Conservation (phyloP, 30 jellyfish, hydroid and myxozoan genomes). For the Aurelia aurita complex sp. Pacific region DNA sequence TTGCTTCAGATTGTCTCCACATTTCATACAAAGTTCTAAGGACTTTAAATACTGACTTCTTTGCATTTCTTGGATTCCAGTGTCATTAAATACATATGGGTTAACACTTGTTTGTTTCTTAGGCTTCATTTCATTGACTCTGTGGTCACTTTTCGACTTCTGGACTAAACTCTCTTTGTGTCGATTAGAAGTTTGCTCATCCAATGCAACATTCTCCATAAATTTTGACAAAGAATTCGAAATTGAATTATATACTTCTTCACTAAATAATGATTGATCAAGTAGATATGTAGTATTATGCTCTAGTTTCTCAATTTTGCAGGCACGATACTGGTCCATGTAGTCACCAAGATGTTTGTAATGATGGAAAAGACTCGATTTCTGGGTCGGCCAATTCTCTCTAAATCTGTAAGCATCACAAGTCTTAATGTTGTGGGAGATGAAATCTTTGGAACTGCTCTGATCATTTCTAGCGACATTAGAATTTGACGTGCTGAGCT, state of each 20-base stretch:
- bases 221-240: constrained; percentile 31
- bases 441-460: constrained; percentile 36
- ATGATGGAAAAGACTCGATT: constrained; percentile 13
- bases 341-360: constrained; percentile 17
- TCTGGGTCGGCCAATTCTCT: constrained; percentile 15
- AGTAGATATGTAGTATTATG: constrained; percentile 5
- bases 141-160: background rate
- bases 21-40: constrained; percentile 55
- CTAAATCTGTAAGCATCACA: constrained; percentile 26
- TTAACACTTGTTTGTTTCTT: background rate
- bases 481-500: background rate
- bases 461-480: constrained; percentile 10
- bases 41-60: constrained; percentile 47
- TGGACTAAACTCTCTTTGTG: background rate
- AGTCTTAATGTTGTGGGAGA: constrained; percentile 40
- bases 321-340: constrained; percentile 22
- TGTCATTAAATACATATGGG: background rate
- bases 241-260: constrained; percentile 13
- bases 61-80: constrained; percentile 6
- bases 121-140: constrained; percentile 13
- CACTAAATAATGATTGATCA: constrained; percentile 34
- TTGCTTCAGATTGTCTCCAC: constrained; percentile 50
- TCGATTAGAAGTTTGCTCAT: background rate
- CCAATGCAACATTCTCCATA: constrained; percentile 12
- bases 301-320: constrained; percentile 33